Evolutionary conservation across 2,113 vertebrate species (phyloP).

Genomic region (Burhinus bistriatus): DNA sequence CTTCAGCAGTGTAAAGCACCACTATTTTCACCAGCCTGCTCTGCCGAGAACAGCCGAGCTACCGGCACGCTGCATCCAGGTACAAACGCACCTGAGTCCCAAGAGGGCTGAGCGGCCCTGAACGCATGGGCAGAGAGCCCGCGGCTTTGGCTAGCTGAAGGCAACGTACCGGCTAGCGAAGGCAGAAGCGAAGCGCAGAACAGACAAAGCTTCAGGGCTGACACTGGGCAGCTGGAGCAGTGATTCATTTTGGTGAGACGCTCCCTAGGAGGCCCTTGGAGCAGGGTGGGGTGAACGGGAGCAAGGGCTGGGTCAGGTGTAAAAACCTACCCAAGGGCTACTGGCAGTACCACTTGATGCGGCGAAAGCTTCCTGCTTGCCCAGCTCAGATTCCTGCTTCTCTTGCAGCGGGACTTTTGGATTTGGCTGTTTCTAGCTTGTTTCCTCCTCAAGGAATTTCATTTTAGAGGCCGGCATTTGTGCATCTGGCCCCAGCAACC

Average conservation of each 20-base stretch:
- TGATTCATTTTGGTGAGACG: background rate
- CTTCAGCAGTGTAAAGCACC: fast-evolving
- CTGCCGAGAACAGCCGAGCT: fast-evolving
- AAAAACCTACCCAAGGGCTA: background rate
- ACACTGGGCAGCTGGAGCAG: fast-evolving
- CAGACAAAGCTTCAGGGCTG: background rate
- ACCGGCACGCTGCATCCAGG: background rate
- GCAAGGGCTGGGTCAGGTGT: background rate
- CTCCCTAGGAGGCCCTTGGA: background rate
- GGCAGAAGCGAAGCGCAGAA: background rate
- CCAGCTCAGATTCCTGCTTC: background rate
- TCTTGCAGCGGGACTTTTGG: background rate
- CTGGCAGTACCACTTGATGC: fast-evolving
- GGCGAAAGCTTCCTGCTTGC: background rate
- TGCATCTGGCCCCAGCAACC: background rate
- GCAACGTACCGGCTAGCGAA: fast-evolving
- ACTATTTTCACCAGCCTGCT: background rate
- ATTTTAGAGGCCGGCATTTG: fast-evolving
- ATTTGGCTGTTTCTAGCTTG: background rate
- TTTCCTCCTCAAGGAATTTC: background rate
- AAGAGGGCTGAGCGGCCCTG: fast-evolving
- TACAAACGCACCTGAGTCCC: background rate
- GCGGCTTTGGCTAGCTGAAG: fast-evolving
- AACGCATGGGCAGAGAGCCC: background rate
- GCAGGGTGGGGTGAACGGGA: background rate